phyloP scores from a whole-genome alignment of 92 coral and sea anemone genomes.

The Diadumene lineata region DNA sequence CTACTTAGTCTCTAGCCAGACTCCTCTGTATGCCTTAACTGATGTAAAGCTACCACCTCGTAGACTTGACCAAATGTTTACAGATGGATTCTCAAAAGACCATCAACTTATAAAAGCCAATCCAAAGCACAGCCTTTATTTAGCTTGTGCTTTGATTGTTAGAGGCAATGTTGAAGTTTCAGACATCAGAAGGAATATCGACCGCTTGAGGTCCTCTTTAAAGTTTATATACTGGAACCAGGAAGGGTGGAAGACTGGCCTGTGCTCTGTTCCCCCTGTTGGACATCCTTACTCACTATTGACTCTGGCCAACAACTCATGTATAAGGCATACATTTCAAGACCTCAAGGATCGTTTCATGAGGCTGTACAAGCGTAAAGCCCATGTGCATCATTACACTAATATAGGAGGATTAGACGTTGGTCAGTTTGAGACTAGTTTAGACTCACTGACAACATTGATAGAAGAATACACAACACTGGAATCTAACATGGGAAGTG shows the following conservation, averaged over 20 bases:
- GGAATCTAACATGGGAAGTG: slow-evolving; percentile 58
- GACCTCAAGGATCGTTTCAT: slow-evolving; percentile 79
- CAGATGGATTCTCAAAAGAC: slow-evolving; percentile 95
- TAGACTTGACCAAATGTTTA: slow-evolving; percentile 92
- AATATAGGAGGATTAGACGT: slow-evolving; percentile 83
- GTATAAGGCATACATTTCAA: slow-evolving; percentile 82
- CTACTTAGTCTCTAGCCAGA: slow-evolving; percentile 91
- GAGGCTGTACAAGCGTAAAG: slow-evolving; percentile 90
- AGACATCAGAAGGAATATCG: slow-evolving; percentile 92
- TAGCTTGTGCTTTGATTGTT: slow-evolving; percentile 95
- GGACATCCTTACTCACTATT: slow-evolving; percentile 93
- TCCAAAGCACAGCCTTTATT: slow-evolving; percentile 86
- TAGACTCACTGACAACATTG: slow-evolving; percentile 77
- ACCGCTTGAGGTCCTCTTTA: slow-evolving; percentile 83
- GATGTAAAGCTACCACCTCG: slow-evolving; percentile 88
- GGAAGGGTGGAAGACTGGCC: slow-evolving; percentile 98
- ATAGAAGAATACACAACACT: slow-evolving; percentile 75
- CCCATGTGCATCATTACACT: slow-evolving; percentile 92
- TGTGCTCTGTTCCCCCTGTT: slow-evolving; percentile 94
- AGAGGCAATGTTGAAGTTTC: slow-evolving; percentile 95
- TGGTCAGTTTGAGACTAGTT: slow-evolving; percentile 74
- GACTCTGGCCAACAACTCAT: slow-evolving; percentile 93
- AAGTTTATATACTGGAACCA: slow-evolving; percentile 97
- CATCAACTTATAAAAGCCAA: slow-evolving; percentile 94
- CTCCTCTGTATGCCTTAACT: slow-evolving; percentile 87